phyloP scores from a whole-genome alignment of 1,140 invertebrate species.

The Scaptodrosophila lebanonensis region DNA sequence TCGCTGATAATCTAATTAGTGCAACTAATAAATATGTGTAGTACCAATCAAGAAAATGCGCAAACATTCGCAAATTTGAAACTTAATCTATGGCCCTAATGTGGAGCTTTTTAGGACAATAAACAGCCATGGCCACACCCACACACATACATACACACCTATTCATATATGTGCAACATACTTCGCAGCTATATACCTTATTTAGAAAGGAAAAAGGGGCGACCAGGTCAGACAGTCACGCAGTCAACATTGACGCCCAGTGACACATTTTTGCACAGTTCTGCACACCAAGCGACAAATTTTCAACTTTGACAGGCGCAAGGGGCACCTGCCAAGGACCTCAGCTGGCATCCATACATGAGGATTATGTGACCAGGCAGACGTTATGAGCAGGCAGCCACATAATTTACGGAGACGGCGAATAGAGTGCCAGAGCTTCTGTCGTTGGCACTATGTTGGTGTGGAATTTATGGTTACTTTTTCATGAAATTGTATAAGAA shows the following conservation, averaged over 20 bases:
- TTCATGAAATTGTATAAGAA: no score
- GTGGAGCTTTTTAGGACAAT: slow-evolving; percentile 12
- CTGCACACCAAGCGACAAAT: slow-evolving; percentile 4
- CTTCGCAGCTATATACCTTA: no score
- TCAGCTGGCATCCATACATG: no score
- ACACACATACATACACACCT: slow-evolving; percentile 26
- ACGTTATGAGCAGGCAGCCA: slow-evolving; percentile 44
- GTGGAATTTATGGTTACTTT: no score
- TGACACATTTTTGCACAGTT: slow-evolving; percentile 35
- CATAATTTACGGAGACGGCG: slow-evolving; percentile 56
- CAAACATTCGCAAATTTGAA: slow-evolving; percentile 40
- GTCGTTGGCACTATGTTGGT: no score
- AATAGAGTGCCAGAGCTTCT: no score
- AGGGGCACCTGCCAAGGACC: no score
- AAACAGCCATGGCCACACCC: not conserved
- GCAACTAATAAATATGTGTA: no score
- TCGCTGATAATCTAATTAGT: no score
- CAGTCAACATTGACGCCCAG: slow-evolving; percentile 29
- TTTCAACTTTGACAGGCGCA: slow-evolving; percentile 21
- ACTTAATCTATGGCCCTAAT: slow-evolving; percentile 40
- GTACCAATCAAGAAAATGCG: no score
- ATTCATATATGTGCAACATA: no score
- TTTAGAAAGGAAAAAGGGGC: slow-evolving; percentile 22
- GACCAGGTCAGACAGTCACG: slow-evolving; percentile 5
- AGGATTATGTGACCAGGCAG: slow-evolving; percentile 14